phyloP scores from a whole-genome alignment of 2,888 invertebrate species.

The Diarsia dahlii region DNA sequence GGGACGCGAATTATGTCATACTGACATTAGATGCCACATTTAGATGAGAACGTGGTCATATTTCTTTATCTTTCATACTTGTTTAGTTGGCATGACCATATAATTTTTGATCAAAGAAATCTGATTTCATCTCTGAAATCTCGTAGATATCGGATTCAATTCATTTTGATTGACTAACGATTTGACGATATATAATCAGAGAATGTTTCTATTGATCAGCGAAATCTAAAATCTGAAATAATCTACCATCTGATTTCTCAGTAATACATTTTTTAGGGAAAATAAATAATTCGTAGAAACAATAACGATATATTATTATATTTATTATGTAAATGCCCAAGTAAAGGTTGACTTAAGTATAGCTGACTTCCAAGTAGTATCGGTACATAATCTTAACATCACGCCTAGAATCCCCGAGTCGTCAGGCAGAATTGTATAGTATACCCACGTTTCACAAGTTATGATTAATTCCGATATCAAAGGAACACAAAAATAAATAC shows the following conservation, averaged over 20 bases:
- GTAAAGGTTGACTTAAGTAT: background rate
- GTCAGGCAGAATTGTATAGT: too few relatives aligned
- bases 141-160: background rate
- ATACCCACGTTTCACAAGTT: too few relatives aligned
- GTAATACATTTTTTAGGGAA: constrained; percentile 5
- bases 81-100: background rate
- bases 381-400: too few relatives aligned
- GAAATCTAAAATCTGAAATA: background rate
- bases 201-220: background rate
- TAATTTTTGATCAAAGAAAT: constrained; percentile 7
- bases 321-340: background rate
- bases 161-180: background rate
- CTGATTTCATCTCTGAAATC: constrained; percentile 1
- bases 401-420: too few relatives aligned
- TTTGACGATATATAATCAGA: background rate
- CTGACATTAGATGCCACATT: constrained; percentile 5
- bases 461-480: too few relatives aligned
- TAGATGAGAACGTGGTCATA: background rate
- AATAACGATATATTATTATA: background rate
- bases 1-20: constrained; percentile 3
- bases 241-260: constrained; percentile 6
- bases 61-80: background rate
- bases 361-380: constrained; percentile 12
- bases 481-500: constrained; percentile 8
- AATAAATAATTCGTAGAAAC: background rate